Percentiles rank a stretch among this genome's conserved stretches.
Evolutionary conservation across 2,797 vertebrate species (phyloP).

Genomic region (Danionella dracula): DNA sequence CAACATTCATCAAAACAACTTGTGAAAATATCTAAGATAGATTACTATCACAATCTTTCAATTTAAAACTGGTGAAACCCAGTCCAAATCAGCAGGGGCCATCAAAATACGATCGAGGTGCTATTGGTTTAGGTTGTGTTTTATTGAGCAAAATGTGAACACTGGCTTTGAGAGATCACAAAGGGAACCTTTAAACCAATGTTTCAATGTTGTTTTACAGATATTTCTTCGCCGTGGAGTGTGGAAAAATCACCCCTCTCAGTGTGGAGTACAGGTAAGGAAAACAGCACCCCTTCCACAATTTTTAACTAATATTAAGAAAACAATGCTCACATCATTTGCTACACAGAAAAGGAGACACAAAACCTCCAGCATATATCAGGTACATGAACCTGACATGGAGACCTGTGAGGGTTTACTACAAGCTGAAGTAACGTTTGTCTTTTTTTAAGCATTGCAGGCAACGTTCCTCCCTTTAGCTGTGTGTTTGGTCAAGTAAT

Average conservation of each 20-base stretch:
- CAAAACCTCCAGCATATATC: slow-evolving; percentile 79
- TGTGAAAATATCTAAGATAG: too few relatives aligned
- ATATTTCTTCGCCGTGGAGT: slow-evolving; percentile 81
- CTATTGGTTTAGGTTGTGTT: too few relatives aligned
- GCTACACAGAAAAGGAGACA: slow-evolving; percentile 57
- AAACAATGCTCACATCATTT: too few relatives aligned
- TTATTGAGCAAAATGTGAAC: too few relatives aligned
- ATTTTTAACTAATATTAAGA: too few relatives aligned
- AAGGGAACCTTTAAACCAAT: too few relatives aligned
- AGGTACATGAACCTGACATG: slow-evolving; percentile 63
- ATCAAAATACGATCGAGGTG: too few relatives aligned
- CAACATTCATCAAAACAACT: too few relatives aligned
- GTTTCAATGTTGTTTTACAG: slow-evolving; percentile 52
- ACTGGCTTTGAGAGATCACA: too few relatives aligned
- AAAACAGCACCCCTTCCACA: background rate
- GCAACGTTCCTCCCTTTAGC: slow-evolving; percentile 82
- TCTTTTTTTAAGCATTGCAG: slow-evolving; percentile 71
- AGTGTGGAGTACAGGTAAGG: slow-evolving; percentile 73
- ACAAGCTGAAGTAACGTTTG: slow-evolving; percentile 28
- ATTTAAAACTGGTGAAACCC: too few relatives aligned
- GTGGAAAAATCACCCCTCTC: slow-evolving; percentile 74
- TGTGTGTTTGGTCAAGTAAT: slow-evolving; percentile 89
- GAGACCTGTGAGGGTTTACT: background rate
- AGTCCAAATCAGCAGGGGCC: too few relatives aligned
- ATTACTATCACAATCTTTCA: too few relatives aligned